phyloP scores from a whole-genome alignment of 2,113 vertebrate species.

The Percina caprodes region DNA sequence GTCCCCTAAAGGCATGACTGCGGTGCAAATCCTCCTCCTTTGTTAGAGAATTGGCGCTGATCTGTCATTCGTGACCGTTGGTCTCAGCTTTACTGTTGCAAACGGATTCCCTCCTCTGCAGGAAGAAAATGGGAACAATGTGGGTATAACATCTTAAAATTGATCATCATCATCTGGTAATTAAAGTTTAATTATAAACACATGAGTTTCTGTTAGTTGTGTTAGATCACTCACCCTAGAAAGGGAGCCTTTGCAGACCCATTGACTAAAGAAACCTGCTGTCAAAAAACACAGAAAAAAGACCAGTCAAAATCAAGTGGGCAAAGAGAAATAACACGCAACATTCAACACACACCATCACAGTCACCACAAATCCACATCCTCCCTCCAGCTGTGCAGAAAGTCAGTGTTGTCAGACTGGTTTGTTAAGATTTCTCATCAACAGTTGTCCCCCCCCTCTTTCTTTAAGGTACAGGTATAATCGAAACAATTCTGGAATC shows the following conservation, averaged over 20 bases:
- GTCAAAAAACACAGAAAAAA: slow-evolving; percentile 56
- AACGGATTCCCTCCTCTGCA: slow-evolving; percentile 96
- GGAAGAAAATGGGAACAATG: slow-evolving; percentile 1
- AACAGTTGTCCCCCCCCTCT: not conserved
- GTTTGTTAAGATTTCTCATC: slow-evolving; percentile 73
- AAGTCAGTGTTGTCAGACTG: slow-evolving; percentile 65
- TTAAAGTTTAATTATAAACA: not conserved
- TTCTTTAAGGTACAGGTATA: slow-evolving; percentile 14
- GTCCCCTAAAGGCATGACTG: slow-evolving; percentile 54
- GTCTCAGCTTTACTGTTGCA: slow-evolving; percentile 92
- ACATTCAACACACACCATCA: slow-evolving; percentile 25
- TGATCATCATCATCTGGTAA: not conserved
- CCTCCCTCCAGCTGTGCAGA: slow-evolving; percentile 45
- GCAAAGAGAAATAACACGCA: slow-evolving; percentile 18
- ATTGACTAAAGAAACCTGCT: slow-evolving; percentile 89
- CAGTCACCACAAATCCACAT: slow-evolving; percentile 33
- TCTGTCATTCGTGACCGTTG: slow-evolving; percentile 95
- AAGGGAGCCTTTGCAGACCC: slow-evolving; percentile 90
- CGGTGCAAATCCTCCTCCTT: slow-evolving; percentile 31
- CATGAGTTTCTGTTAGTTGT: slow-evolving; percentile 34
- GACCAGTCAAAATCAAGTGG: slow-evolving; percentile 35
- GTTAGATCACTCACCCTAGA: slow-evolving; percentile 86
- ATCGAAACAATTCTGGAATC: slow-evolving; percentile 64
- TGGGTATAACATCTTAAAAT: not conserved
- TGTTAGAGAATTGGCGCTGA: slow-evolving; percentile 90